Percentiles rank a stretch among this genome's conserved stretches.
These are phyloP conservation scores for Drosophila quinaria DNA, from an alignment of 2,888 invertebrate species.

Conservation along the genomic window DNA sequence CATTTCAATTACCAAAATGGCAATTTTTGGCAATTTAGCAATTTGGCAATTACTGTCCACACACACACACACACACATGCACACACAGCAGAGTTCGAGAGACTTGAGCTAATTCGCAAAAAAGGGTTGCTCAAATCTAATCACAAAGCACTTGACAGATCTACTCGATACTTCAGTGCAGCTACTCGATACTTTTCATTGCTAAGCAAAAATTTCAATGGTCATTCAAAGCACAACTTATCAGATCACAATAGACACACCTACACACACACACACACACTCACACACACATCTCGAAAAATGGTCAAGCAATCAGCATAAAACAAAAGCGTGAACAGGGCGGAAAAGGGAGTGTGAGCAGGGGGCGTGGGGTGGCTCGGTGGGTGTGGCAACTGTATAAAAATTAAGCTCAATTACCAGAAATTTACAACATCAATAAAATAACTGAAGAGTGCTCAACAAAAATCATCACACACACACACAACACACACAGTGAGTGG, in stretches of 20 bases:
- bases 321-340: constrained; percentile 64
- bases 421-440: constrained; percentile 83
- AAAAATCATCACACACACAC: constrained; percentile 69
- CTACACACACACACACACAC: constrained; percentile 4
- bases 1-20: constrained; percentile 72
- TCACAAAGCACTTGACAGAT: constrained; percentile 22
- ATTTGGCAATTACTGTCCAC: constrained; percentile 27
- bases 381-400: constrained; percentile 71
- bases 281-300: constrained; percentile 19
- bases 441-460: constrained; percentile 80
- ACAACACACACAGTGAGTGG: constrained; percentile 21
- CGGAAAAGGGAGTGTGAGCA: not conserved
- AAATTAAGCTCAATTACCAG: constrained; percentile 82
- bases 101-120: constrained; percentile 48
- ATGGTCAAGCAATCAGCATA: constrained; percentile 74
- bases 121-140: constrained; percentile 24
- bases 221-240: constrained; percentile 23
- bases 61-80: not conserved
- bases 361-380: constrained; percentile 6
- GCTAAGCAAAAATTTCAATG: constrained; percentile 33
- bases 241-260: constrained; percentile 7
- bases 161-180: constrained; percentile 12
- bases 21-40: constrained; percentile 55
- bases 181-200: constrained; percentile 17
- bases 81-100: constrained; percentile 4